phyloP scores from a whole-genome alignment of 2,888 invertebrate species.

The Ischnura elegans region DNA sequence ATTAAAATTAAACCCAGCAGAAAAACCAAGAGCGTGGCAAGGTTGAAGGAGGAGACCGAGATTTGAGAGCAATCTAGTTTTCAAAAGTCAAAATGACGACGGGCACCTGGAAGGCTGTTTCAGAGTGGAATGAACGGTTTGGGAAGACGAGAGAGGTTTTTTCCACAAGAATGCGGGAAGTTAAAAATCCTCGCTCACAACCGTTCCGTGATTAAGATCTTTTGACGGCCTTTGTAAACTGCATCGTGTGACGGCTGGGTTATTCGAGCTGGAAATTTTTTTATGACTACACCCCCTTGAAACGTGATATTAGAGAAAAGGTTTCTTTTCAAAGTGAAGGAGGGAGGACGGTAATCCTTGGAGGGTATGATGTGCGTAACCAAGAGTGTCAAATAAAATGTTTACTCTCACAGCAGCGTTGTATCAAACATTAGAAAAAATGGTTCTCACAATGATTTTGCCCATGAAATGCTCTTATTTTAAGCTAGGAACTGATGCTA shows the following conservation, averaged over 20 bases:
- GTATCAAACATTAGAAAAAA: not conserved
- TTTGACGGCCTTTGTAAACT: slow-evolving; percentile 20
- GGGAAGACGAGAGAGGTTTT: not conserved
- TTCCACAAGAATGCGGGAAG: slow-evolving; percentile 42
- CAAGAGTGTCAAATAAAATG: not conserved
- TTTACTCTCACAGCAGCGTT: not conserved
- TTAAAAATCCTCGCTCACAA: slow-evolving; percentile 1
- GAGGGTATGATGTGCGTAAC: not conserved
- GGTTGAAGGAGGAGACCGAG: not conserved
- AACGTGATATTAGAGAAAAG: slow-evolving; percentile 43
- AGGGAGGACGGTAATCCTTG: not conserved
- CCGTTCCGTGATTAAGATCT: slow-evolving; percentile 43
- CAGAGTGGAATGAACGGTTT: not conserved
- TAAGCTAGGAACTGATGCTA: too few species aligned
- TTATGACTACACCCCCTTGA: not conserved
- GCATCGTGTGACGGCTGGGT: not conserved
- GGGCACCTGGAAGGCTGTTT: not conserved
- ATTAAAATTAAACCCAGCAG: too few species aligned
- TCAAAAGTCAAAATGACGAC: not conserved
- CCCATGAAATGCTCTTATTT: too few species aligned
- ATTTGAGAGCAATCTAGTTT: not conserved
- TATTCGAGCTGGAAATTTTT: slow-evolving; percentile 10
- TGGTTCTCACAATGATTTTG: too few species aligned
- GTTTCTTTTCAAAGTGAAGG: not conserved
- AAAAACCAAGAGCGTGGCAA: not conserved